These are phyloP conservation scores for Acanthosoma haemorrhoidale DNA, from an alignment of 2,888 invertebrate species.

Conservation along the genomic window DNA sequence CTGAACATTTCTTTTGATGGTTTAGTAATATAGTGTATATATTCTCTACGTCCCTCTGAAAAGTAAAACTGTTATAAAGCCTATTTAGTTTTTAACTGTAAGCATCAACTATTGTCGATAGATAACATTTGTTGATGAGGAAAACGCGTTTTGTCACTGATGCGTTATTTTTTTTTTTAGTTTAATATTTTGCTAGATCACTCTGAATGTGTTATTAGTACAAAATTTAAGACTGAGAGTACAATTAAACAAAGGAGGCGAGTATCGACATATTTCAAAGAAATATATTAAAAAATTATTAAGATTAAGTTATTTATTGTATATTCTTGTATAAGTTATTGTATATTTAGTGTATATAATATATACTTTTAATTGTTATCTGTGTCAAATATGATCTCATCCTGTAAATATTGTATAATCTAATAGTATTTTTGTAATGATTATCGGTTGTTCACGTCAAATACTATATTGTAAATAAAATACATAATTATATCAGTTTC, in stretches of 20 bases:
- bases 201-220: too few species aligned
- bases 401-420: slow-evolving; percentile 3
- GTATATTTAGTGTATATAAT: slow-evolving; percentile 1
- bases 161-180: too few species aligned
- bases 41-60: too few species aligned
- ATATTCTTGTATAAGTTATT: neutral
- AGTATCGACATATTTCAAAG: neutral
- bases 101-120: too few species aligned
- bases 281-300: neutral
- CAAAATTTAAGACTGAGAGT: neutral
- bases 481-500: neutral
- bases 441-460: neutral
- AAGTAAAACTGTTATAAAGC: too few species aligned
- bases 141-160: too few species aligned
- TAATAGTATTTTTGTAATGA: slow-evolving; percentile 8
- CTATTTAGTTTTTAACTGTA: too few species aligned
- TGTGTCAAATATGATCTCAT: slow-evolving; percentile 12
- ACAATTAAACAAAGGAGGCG: too few species aligned
- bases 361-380: neutral
- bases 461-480: neutral
- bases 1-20: neutral
- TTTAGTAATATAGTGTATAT: neutral
- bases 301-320: slow-evolving; percentile 6
- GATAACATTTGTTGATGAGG: too few species aligned
- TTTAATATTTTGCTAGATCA: too few species aligned